A percentile compares a stretch with the other conserved stretches of the same genome.
Evolutionary conservation across 2,888 invertebrate genomes (phyloP).

Genomic region (Lasioglossum lativentre): DNA sequence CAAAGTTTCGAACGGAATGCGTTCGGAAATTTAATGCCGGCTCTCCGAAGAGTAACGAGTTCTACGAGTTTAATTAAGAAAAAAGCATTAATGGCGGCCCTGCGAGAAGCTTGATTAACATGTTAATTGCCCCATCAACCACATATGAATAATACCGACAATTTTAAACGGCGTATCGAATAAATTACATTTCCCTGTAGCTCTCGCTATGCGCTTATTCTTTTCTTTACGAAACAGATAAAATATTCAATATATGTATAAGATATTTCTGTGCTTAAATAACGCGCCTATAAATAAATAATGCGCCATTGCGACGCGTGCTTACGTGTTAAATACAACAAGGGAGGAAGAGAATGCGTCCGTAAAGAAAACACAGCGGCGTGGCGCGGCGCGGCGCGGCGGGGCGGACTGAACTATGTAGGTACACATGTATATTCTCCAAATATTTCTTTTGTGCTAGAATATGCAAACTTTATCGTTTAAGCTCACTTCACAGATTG

Average conservation of each 20-base stretch:
- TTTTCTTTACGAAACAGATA: neutral
- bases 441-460: neutral
- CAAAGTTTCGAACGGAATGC: conserved; percentile 2
- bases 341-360: neutral
- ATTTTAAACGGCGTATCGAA: neutral
- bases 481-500: neutral
- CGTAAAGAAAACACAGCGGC: neutral
- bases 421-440: neutral
- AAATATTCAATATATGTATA: neutral
- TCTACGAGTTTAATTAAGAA: conserved; percentile 18
- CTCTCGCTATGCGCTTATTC: neutral
- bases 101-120: conserved; percentile 1
- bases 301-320: neutral
- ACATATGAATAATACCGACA: neutral
- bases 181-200: neutral
- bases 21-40: neutral
- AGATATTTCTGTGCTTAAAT: neutral
- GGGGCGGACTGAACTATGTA: neutral
- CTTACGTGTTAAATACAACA: neutral
- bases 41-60: neutral
- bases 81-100: neutral
- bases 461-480: neutral
- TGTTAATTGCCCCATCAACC: neutral
- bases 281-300: no score
- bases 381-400: no score